Conservation (phyloP, 1,140 invertebrate genomes). For the Sycophaga agraensis region DNA sequence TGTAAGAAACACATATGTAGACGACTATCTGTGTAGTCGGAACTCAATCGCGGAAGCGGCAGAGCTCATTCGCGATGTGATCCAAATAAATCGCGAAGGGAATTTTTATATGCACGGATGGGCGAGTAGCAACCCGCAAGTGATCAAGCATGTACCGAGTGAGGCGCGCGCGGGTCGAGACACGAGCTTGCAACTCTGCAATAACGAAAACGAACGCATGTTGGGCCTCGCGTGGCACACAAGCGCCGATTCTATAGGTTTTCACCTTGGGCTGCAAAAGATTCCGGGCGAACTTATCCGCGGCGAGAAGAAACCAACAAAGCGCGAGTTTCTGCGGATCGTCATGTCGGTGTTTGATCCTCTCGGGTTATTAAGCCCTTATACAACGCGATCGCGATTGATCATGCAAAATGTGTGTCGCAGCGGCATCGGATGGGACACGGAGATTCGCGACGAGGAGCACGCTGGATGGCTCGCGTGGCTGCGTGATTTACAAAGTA, state of each 20-base stretch:
- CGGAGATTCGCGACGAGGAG: background rate
- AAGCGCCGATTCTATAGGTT: background rate
- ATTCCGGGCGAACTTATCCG: background rate
- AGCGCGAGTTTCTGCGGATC: no score
- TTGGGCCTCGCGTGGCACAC: background rate
- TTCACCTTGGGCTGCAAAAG: background rate
- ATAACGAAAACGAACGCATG: background rate
- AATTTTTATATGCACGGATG: no score
- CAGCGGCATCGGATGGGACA: background rate
- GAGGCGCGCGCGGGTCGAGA: background rate
- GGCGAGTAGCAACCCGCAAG: no score
- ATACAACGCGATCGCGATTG: background rate
- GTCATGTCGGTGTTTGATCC: slow-evolving; percentile 3
- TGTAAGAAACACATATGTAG: no score
- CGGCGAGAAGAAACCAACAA: background rate
- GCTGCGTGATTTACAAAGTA: background rate
- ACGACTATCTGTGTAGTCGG: no score
- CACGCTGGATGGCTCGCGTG: background rate
- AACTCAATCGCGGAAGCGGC: no score
- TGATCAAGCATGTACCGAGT: no score
- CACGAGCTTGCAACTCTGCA: background rate
- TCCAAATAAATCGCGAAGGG: no score
- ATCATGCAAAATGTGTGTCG: background rate
- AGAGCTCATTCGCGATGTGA: no score
- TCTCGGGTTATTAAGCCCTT: no score